These are phyloP conservation scores for Chirona hameri DNA, from an alignment of 2,888 invertebrate species.

Conservation along the genomic window DNA sequence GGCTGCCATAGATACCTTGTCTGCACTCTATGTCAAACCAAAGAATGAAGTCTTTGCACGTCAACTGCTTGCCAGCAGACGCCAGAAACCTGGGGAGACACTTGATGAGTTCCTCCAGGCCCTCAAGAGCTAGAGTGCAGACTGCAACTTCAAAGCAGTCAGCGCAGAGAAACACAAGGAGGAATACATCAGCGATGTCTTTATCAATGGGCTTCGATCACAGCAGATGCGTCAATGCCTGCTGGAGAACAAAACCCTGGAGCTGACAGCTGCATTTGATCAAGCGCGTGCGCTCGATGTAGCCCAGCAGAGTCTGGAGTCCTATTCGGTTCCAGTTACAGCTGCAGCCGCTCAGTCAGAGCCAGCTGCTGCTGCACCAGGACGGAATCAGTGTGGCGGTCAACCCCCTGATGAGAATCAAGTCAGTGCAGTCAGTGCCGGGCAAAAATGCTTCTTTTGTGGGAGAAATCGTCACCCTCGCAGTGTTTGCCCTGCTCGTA, in stretches of 20 bases:
- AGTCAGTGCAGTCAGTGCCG: background rate
- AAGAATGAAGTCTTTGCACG: background rate
- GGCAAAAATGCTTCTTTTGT: no score
- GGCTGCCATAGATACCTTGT: no score
- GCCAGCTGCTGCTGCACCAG: no score
- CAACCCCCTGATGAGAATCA: background rate
- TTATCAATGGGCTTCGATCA: conserved; percentile 32
- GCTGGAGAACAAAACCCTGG: conserved; percentile 31
- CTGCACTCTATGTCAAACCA: no score
- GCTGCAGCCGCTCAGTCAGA: background rate
- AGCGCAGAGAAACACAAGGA: conserved; percentile 30
- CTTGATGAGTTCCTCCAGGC: conserved; percentile 34
- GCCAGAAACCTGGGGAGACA: conserved; percentile 27
- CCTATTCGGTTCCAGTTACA: background rate
- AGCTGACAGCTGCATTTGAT: conserved; percentile 13
- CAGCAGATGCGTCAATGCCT: conserved; percentile 30
- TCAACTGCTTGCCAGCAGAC: background rate
- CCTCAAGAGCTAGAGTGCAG: conserved; percentile 26
- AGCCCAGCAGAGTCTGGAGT: background rate
- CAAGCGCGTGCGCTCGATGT: conserved; percentile 31
- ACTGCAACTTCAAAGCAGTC: conserved; percentile 32
- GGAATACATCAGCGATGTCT: conserved; percentile 33
- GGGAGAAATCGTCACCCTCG: no score
- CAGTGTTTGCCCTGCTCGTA: no score
- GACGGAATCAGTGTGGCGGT: background rate